Evolutionary conservation across 2,113 vertebrate species (phyloP).

Genomic region (Mesoclemmys tuberculata): DNA sequence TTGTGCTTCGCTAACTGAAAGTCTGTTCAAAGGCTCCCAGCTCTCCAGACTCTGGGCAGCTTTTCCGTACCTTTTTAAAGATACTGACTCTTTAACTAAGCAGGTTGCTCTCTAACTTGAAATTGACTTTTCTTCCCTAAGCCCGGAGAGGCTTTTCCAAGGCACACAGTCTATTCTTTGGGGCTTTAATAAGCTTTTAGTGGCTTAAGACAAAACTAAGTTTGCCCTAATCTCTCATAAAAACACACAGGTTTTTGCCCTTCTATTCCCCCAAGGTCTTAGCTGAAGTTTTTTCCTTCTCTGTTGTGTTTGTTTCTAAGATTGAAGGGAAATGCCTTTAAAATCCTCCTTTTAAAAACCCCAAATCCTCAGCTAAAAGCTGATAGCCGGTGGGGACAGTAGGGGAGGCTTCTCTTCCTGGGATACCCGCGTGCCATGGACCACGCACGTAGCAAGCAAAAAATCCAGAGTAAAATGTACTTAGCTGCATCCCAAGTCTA

Average conservation of each 20-base stretch:
- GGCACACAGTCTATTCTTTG: background rate
- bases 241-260: constrained; percentile 1
- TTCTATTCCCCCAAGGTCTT: constrained; percentile 36
- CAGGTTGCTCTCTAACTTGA: constrained; percentile 19
- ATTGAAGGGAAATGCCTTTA: background rate
- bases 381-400: accelerated
- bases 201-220: constrained; percentile 51
- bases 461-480: background rate
- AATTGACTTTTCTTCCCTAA: constrained; percentile 40
- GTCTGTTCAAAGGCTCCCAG: background rate
- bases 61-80: background rate
- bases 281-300: accelerated
- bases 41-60: accelerated
- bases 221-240: constrained; percentile 55
- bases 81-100: background rate
- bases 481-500: background rate
- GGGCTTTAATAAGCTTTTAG: constrained; percentile 55
- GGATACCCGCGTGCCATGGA: background rate
- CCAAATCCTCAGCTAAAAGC: background rate
- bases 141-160: background rate
- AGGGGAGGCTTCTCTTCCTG: background rate
- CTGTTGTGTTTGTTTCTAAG: background rate
- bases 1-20: accelerated
- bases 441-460: background rate
- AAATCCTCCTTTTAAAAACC: constrained; percentile 11